Conservation (phyloP, 2,888 invertebrate genomes). For the Adineta ricciae region DNA sequence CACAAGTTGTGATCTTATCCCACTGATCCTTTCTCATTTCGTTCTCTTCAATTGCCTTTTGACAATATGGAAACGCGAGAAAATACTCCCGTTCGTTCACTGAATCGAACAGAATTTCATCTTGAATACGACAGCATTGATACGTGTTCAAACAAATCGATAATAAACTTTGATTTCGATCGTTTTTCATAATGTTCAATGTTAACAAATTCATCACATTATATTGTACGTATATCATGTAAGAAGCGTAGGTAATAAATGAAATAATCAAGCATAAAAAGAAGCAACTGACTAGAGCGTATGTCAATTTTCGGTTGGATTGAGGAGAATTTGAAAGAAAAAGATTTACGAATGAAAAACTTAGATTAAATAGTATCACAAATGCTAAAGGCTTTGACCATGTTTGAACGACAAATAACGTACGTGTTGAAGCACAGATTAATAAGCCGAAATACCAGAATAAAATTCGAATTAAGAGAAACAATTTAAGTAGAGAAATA, state of each 20-base stretch:
- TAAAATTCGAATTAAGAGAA: neutral
- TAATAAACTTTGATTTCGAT: neutral
- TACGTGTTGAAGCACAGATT: neutral
- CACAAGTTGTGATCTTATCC: neutral
- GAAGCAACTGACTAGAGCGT: neutral
- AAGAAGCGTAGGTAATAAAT: neutral
- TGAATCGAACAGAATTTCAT: neutral
- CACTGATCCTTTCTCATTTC: neutral
- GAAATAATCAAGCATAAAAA: neutral
- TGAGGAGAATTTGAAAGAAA: neutral
- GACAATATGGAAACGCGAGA: neutral
- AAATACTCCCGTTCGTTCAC: neutral
- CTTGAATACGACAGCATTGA: constrained; percentile 14
- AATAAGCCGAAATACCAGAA: neutral
- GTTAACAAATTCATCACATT: neutral
- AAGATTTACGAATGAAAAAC: neutral
- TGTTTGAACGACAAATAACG: neutral
- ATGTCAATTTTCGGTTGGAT: neutral
- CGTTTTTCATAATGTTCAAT: neutral
- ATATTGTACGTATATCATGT: neutral
- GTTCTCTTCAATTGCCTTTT: neutral
- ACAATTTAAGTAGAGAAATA: neutral
- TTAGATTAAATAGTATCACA: neutral
- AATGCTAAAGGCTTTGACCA: neutral
- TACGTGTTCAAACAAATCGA: neutral